A percentile compares a stretch with the other conserved stretches of the same genome.
phyloP scores from a whole-genome alignment of 2,113 vertebrate genomes.

The Harpagus bidentatus region DNA sequence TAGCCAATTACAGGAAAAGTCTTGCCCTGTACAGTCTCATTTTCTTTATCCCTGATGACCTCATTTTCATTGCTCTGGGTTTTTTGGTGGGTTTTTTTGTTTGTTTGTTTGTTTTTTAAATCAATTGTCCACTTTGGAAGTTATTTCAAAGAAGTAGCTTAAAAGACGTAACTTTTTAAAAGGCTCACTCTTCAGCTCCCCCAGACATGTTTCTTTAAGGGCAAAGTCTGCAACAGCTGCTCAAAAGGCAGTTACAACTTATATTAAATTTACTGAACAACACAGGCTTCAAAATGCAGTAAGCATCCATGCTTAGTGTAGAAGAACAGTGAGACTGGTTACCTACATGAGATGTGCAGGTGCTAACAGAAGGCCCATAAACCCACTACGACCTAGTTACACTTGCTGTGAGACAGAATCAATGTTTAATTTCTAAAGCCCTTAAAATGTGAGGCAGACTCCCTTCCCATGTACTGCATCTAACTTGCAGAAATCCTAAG shows the following conservation, averaged over 20 bases:
- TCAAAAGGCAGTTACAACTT: background rate
- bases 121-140: background rate
- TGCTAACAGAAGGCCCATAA: background rate
- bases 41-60: background rate
- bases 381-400: background rate
- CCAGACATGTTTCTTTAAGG: background rate
- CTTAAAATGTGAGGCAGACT: background rate
- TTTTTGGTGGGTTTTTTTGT: too few relatives aligned
- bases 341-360: background rate
- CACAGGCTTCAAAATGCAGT: background rate
- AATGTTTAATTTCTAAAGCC: background rate
- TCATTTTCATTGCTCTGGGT: background rate
- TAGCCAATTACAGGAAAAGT: background rate
- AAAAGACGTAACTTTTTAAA: background rate
- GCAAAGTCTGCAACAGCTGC: background rate
- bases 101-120: background rate
- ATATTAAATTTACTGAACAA: background rate
- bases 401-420: background rate
- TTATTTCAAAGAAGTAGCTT: background rate
- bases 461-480: background rate
- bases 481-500: background rate
- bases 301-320: background rate
- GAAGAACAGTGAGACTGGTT: background rate
- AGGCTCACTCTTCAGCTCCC: background rate
- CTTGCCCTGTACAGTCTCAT: background rate